These are phyloP conservation scores for Sebastes flavidus DNA, from an alignment of 2,797 vertebrate species.

Conservation along the genomic window DNA sequence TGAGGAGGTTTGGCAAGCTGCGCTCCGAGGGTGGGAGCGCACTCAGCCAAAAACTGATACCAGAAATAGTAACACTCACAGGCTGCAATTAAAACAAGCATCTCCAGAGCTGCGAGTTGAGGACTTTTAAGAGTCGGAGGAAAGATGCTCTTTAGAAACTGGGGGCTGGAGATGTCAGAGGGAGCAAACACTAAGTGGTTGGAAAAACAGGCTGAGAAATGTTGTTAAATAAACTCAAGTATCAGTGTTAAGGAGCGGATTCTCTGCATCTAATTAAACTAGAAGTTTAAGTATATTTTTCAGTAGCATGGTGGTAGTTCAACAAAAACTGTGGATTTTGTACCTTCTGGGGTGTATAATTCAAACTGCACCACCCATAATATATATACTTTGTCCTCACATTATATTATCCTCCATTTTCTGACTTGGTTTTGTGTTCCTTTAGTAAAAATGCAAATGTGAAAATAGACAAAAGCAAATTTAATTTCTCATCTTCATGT, in stretches of 20 bases:
- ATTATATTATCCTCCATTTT: not conserved
- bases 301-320: not conserved
- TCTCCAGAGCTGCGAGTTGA: constrained; percentile 45
- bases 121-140: constrained; percentile 54
- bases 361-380: not conserved
- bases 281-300: not conserved
- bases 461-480: not conserved
- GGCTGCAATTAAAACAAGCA: constrained; percentile 70
- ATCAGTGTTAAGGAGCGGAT: constrained; percentile 2
- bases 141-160: constrained; percentile 38
- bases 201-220: constrained; percentile 32
- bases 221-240: constrained; percentile 40
- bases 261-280: not conserved
- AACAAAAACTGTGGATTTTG: not conserved
- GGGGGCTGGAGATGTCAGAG: constrained; percentile 39
- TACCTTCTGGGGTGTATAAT: not conserved
- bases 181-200: constrained; percentile 4
- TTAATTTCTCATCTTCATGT: not conserved
- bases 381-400: not conserved
- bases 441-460: not conserved
- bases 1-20: constrained; percentile 45
- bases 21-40: constrained; percentile 34
- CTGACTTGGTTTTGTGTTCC: not conserved
- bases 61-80: constrained; percentile 71
- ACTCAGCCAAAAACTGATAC: constrained; percentile 52